Evolutionary conservation across 2,888 invertebrate species (phyloP).

Genomic region (Eristalis tenax): DNA sequence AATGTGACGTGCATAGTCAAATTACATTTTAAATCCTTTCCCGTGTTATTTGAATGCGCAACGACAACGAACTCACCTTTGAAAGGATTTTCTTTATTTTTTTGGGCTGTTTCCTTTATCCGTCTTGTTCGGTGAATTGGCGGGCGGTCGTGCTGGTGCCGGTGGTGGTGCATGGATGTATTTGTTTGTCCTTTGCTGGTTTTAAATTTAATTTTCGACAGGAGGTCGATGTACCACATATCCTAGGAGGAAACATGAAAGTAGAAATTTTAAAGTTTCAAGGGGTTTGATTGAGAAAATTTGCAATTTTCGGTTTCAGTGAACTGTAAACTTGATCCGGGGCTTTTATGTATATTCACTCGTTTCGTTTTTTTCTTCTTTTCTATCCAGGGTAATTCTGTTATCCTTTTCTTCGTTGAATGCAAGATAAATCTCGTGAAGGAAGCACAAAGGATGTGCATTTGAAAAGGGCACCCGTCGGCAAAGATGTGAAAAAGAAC

Average conservation of each 20-base stretch:
- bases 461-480: neutral
- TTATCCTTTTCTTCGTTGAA: slow-evolving; percentile 25
- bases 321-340: slow-evolving; percentile 61
- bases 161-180: slow-evolving; percentile 53
- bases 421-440: neutral
- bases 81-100: slow-evolving; percentile 9
- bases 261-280: slow-evolving; percentile 54
- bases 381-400: neutral
- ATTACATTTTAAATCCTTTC: slow-evolving; percentile 65
- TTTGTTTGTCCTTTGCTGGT: slow-evolving; percentile 68
- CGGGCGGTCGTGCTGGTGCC: neutral
- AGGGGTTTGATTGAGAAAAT: slow-evolving; percentile 56
- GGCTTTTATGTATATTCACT: neutral
- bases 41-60: slow-evolving; percentile 25
- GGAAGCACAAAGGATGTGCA: neutral
- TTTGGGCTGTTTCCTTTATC: neutral
- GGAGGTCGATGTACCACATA: slow-evolving; percentile 8
- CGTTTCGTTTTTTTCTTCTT: slow-evolving; percentile 5
- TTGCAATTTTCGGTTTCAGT: slow-evolving; percentile 69
- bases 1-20: slow-evolving; percentile 72
- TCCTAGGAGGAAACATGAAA: slow-evolving; percentile 47
- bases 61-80: slow-evolving; percentile 53
- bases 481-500: neutral
- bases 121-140: slow-evolving; percentile 8
- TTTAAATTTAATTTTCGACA: slow-evolving; percentile 65